Evolutionary conservation across 2,888 invertebrate genomes (phyloP).

Genomic region (Athetis lepigone): DNA sequence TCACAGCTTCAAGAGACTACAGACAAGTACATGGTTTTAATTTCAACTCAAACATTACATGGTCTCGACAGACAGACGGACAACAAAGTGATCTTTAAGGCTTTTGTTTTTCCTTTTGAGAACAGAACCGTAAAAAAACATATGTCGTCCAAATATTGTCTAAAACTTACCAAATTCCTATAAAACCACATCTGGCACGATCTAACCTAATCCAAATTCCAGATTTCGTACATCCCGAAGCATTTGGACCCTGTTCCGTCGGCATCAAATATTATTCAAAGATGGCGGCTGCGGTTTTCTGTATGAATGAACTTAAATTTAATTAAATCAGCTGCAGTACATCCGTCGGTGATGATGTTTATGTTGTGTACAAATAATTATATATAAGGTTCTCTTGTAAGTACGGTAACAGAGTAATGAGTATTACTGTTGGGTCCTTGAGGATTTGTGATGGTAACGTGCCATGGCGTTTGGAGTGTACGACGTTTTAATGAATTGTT

Average conservation of each 20-base stretch:
- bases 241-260: constrained; percentile 31
- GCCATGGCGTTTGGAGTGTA: not conserved
- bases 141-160: not conserved
- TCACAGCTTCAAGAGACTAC: too few species aligned
- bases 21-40: too few species aligned
- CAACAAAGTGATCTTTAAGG: too few species aligned
- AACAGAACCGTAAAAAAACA: not conserved
- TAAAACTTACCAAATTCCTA: not conserved
- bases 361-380: constrained; percentile 39
- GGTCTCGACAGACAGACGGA: too few species aligned
- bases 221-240: constrained; percentile 17
- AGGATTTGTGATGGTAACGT: not conserved
- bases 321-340: constrained; percentile 65
- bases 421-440: constrained; percentile 9
- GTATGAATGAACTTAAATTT: constrained; percentile 66
- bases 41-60: too few species aligned
- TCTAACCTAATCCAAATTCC: constrained; percentile 11
- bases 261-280: constrained; percentile 60
- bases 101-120: too few species aligned
- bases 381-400: too few species aligned
- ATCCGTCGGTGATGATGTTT: constrained; percentile 45
- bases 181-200: constrained; percentile 9
- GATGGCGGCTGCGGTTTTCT: constrained; percentile 63
- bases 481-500: not conserved
- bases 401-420: constrained; percentile 29